Conservation (phyloP, 2,888 invertebrate species). For the Timandra comae region DNA sequence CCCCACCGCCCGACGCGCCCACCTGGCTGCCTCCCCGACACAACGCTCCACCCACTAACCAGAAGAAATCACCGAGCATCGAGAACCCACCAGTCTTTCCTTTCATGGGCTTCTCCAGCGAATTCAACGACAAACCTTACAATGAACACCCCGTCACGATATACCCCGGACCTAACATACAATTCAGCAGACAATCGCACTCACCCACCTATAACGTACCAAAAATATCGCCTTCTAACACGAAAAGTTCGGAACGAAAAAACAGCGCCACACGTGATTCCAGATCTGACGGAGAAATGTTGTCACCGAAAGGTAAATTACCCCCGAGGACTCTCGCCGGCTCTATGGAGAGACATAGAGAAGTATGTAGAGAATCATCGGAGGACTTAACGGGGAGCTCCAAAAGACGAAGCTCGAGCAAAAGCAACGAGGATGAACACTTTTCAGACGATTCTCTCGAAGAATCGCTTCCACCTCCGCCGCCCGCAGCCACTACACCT, state of each 20-base stretch:
- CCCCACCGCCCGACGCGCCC: slow-evolving; percentile 47
- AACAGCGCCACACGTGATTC: slow-evolving; percentile 51
- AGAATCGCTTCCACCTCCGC: slow-evolving; percentile 82
- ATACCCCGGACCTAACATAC: slow-evolving; percentile 76
- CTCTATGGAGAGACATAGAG: slow-evolving; percentile 86
- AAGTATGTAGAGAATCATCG: slow-evolving; percentile 82
- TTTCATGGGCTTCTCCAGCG: slow-evolving; percentile 70
- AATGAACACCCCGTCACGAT: slow-evolving; percentile 82
- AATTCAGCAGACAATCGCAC: slow-evolving; percentile 50
- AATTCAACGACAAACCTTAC: slow-evolving; percentile 70
- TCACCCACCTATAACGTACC: slow-evolving; percentile 62
- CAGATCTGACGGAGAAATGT: slow-evolving; percentile 61
- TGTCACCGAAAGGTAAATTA: slow-evolving; percentile 72
- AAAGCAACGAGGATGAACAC: slow-evolving; percentile 71
- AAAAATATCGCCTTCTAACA: slow-evolving; percentile 62
- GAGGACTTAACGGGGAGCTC: slow-evolving; percentile 61
- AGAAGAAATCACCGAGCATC: slow-evolving; percentile 59
- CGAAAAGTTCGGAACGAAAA: slow-evolving; percentile 53
- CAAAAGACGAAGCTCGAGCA: slow-evolving; percentile 51
- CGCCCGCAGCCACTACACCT: slow-evolving; percentile 72
- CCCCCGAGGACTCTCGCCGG: slow-evolving; percentile 83
- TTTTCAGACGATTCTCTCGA: slow-evolving; percentile 92
- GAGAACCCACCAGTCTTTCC: slow-evolving; percentile 66
- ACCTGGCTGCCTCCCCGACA: slow-evolving; percentile 67
- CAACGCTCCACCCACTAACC: slow-evolving; percentile 31